phyloP scores from a whole-genome alignment of 2,888 invertebrate genomes.

The Torymus tubicola region DNA sequence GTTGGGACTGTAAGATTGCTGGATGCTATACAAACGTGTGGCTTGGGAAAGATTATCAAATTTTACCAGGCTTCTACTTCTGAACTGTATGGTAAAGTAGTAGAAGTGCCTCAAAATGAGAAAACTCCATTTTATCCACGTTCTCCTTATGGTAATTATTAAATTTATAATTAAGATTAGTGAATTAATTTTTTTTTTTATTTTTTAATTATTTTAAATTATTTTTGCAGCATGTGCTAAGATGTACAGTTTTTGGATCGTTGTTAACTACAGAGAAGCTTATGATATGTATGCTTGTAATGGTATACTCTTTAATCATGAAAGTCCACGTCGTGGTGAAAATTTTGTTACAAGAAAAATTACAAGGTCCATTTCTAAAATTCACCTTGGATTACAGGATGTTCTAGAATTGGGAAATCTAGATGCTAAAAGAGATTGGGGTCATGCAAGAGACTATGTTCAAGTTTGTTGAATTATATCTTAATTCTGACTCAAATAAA shows the following conservation, averaged over 20 bases:
- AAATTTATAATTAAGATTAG: constrained; percentile 4
- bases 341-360: constrained; percentile 99
- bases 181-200: constrained; percentile 28
- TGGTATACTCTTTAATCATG: constrained; percentile 97
- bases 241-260: constrained; percentile 97
- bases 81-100: constrained; percentile 95
- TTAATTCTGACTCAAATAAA: constrained; percentile 8
- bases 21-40: constrained; percentile 94
- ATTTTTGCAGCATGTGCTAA: constrained; percentile 90
- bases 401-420: constrained; percentile 94
- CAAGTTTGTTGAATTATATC: constrained; percentile 80
- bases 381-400: constrained; percentile 90
- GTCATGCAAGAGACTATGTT: constrained; percentile 96
- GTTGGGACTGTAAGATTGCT: constrained; percentile 94
- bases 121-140: constrained; percentile 97
- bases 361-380: constrained; percentile 98
- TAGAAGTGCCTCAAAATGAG: constrained; percentile 94
- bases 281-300: constrained; percentile 97
- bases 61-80: constrained; percentile 98
- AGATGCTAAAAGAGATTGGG: constrained; percentile 98
- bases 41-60: constrained; percentile 86
- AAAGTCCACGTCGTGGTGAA: constrained; percentile 96
- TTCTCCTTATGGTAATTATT: constrained; percentile 92
- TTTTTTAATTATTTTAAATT: constrained; percentile 2
- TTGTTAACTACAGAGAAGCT: constrained; percentile 96